Evolutionary conservation across 2,113 vertebrate genomes (phyloP).

Genomic region (Ciconia maguari): DNA sequence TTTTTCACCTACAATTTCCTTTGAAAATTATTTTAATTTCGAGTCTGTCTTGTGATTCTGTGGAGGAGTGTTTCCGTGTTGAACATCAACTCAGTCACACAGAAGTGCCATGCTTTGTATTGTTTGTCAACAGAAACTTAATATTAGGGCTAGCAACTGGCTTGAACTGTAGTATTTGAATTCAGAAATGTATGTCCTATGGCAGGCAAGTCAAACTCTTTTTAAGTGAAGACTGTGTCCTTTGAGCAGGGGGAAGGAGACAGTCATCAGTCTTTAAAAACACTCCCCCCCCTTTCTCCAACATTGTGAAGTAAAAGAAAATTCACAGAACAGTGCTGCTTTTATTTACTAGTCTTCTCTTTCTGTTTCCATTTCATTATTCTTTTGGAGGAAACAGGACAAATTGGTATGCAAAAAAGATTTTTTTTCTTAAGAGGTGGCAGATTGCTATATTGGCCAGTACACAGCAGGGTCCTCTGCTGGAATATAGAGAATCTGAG

Average conservation of each 20-base stretch:
- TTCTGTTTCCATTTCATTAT: neutral
- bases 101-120: neutral
- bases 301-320: neutral
- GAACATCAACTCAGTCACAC: neutral
- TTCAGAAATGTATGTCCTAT: neutral
- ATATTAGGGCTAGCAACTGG: neutral
- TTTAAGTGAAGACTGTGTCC: neutral
- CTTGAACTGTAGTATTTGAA: neutral
- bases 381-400: neutral
- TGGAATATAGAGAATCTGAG: neutral
- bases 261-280: neutral
- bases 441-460: neutral
- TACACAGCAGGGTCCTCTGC: neutral
- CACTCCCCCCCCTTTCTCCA: neutral
- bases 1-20: slow-evolving; percentile 59
- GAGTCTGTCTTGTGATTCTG: slow-evolving; percentile 42
- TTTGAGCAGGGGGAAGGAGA: neutral
- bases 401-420: neutral
- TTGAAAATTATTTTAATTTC: slow-evolving; percentile 66
- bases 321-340: neutral
- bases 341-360: neutral
- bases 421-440: neutral
- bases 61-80: slow-evolving; percentile 49
- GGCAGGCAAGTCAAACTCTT: neutral
- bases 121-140: slow-evolving; percentile 38